Evolutionary conservation across 2,888 invertebrate species (phyloP).

Genomic region (Geophilus truncorum): DNA sequence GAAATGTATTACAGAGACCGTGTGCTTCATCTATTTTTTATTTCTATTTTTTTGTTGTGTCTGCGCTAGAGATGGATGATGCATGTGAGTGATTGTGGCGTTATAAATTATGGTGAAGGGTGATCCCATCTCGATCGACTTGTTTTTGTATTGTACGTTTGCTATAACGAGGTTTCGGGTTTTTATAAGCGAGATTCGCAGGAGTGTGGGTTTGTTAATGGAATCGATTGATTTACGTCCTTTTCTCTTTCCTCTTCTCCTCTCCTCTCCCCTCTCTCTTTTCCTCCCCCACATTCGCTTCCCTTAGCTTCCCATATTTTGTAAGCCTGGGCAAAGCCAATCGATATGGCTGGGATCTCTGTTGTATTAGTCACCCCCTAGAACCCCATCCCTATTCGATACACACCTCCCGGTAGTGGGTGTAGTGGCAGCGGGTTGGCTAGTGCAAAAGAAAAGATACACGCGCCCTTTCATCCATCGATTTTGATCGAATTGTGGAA

Average conservation of each 20-base stretch:
- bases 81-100: conserved; percentile 7
- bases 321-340: conserved; percentile 25
- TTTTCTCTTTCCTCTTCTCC: not conserved
- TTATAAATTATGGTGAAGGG: conserved; percentile 3
- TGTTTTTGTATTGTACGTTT: not conserved
- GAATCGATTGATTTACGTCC: conserved; percentile 33
- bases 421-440: conserved; percentile 14
- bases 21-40: conserved; percentile 18
- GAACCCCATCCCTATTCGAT: conserved; percentile 13
- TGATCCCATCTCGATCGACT: conserved; percentile 21
- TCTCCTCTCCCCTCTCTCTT: not conserved
- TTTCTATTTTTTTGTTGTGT: not conserved
- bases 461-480: not conserved
- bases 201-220: conserved; percentile 31
- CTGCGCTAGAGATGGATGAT: not conserved
- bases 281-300: conserved; percentile 28
- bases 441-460: not conserved
- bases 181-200: conserved; percentile 11
- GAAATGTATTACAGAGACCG: not conserved
- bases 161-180: not conserved
- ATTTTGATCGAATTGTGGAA: conserved; percentile 13
- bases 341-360: conserved; percentile 25
- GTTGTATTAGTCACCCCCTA: conserved; percentile 9
- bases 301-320: conserved; percentile 27
- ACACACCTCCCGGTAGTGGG: conserved; percentile 23